Evolutionary conservation across 2,888 invertebrate species (phyloP), one percentile per base, ranked within the genome.

Genomic region (Cephonodes hylas): DNA sequence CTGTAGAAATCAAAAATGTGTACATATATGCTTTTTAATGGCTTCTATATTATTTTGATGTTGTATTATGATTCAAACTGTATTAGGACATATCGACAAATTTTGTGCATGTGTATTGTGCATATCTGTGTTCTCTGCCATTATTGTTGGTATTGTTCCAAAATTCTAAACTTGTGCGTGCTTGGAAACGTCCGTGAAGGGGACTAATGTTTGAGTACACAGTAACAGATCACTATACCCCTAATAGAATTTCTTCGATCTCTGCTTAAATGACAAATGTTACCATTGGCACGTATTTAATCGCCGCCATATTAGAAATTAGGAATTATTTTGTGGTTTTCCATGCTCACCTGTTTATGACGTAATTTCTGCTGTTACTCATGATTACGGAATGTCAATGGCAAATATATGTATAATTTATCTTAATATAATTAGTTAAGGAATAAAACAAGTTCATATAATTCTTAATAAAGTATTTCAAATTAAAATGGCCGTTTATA

Each of bases 61-160:
- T 66, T 63, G 63, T 10, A 42, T 42, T 42, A 62, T 66, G 63
- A 64, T 38, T 66, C 66, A 66, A 23, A n/a, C 25, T 46, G 58
- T 58, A 64, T 61, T 62, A 59, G 53, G 38, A 58, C 38, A 58
- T 18, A 42, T 58, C 38, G 34, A 58, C 46, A 61, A 58, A 42
- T 53, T 38, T 38, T n/a, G n/a, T n/a, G n/a, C n/a, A n/a, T n/a
- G n/a, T n/a, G n/a, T n/a, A n/a, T n/a, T n/a, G n/a, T n/a, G n/a
- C n/a, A 46, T 60, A 61, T 61, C 31, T 61, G 61, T 62, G 44
- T 63, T 61, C 58, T 25, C 58, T 46, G 57, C 46, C 61, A 61
- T 61, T 61, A 58, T 61, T 61, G 46, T 38, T 58, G 61, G 61
- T 61, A 61, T 61, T 61, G 61, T 46, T 61, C 61, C 58, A 61